A percentile compares a stretch with the other conserved stretches of the same genome.
Evolutionary conservation across 1,140 invertebrate genomes (phyloP).

Genomic region (Aculops lycopersici): DNA sequence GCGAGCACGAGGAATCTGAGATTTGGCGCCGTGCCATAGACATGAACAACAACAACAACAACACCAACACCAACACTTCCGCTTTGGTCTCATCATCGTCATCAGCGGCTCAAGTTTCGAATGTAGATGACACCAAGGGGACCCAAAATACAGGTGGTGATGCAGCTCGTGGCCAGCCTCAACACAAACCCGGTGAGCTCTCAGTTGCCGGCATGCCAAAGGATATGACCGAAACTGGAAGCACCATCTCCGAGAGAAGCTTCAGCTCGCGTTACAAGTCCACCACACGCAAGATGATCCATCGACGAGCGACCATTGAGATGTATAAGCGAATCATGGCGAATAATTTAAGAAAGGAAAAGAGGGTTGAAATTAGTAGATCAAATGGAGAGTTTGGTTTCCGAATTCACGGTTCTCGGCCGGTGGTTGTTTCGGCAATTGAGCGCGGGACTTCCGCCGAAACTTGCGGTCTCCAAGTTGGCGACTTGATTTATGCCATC

Average conservation of each 20-base stretch:
- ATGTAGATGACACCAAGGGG: not conserved
- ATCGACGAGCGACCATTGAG: conserved; percentile 59
- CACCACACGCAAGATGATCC: conserved; percentile 53
- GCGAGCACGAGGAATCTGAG: not conserved
- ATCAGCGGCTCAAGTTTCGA: not conserved
- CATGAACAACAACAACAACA: not conserved
- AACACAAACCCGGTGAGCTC: not conserved
- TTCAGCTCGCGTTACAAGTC: conserved; percentile 53
- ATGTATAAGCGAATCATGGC: conserved; percentile 50
- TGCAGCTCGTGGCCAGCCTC: not conserved
- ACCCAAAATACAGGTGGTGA: not conserved
- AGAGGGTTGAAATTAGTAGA: conserved; percentile 26
- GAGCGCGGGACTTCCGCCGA: conserved; percentile 41
- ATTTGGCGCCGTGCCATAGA: not conserved
- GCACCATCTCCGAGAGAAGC: conserved; percentile 50
- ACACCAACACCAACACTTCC: not conserved
- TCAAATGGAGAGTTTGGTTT: conserved; percentile 73
- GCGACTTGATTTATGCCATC: conserved; percentile 65
- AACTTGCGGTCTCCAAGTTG: conserved; percentile 56
- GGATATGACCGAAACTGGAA: conserved; percentile 18
- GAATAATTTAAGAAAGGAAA: conserved; percentile 38
- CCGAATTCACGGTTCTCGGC: conserved; percentile 68
- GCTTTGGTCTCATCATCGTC: not conserved
- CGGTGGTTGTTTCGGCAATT: conserved; percentile 73
- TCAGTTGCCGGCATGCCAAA: not conserved